Evolutionary conservation across 2,113 vertebrate species (phyloP), one percentile per base, ranked within the genome.

Genomic region (Myotis lucifugus): DNA sequence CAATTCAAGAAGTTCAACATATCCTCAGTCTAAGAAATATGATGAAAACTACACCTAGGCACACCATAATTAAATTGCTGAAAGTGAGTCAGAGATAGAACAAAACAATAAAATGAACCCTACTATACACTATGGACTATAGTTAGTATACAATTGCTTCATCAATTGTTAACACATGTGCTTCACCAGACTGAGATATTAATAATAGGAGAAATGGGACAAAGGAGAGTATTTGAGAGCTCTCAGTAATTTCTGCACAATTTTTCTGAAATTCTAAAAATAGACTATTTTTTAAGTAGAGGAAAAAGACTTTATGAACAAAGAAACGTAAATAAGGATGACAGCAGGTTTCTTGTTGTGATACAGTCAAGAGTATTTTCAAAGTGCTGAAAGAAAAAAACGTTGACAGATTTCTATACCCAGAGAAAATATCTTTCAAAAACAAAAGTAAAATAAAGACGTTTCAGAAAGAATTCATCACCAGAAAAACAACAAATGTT

Each of bases 401-500:
- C 27, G 3, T 11, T 90, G 81, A 92, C 52, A 86, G n/a, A 78
- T 86, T 94, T 92, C 81, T 92, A 59, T 52, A 94, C 74, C 37
- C 72, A 94, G 81, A 94, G 27, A 83, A 94, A 89, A 61, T 73
- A 92, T 73, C 87, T 88, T 96, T 88, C 34, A 77, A 86, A 91
- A 82, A 61, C 19, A 59, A 87, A 94, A 61, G n/a, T 19, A 85
- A 92, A 74, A 79, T 70, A 94, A 88, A 81, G 25, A 83, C 56
- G 70, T 77, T 86, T 54, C 70, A 76, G 37, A 79, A 92, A 96
- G 52, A 88, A 70, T 52, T 76, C 15, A 88, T 82, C 46, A 88
- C 12, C 21, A 23, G 17, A 37, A 48, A 59, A 52, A 78, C 1
- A 84, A 74, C 8, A 81, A 88, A 73, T 37, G 14, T 52, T 82